Percentiles rank a stretch among this genome's conserved stretches.
phyloP scores from a whole-genome alignment of 2,113 vertebrate species.

The Anthoscopus minutus region DNA sequence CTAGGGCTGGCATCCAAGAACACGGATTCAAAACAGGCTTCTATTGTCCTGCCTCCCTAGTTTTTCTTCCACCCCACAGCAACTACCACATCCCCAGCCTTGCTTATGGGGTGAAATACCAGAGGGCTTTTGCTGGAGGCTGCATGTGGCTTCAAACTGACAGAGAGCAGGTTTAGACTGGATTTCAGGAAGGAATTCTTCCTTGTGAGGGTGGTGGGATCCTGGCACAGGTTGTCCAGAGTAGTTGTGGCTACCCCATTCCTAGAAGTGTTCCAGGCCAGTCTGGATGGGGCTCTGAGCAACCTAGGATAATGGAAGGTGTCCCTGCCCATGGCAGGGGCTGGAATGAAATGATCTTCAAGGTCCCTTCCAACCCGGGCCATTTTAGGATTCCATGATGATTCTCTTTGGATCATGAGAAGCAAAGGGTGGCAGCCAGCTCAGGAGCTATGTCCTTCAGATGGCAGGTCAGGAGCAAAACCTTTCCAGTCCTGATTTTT shows the following conservation, averaged over 20 bases:
- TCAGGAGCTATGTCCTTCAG: neutral
- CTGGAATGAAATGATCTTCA: accelerated
- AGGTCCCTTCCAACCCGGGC: neutral
- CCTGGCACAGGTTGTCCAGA: neutral
- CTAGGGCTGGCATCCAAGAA: neutral
- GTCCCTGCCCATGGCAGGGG: neutral
- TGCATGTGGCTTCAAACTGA: neutral
- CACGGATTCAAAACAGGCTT: neutral
- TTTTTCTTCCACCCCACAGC: neutral
- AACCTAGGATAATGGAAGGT: accelerated
- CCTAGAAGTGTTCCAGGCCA: accelerated
- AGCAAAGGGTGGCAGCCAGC: neutral
- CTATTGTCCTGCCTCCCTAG: neutral
- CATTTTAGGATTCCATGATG: neutral
- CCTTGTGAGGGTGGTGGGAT: neutral
- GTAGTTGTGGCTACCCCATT: neutral
- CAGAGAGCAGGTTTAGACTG: neutral
- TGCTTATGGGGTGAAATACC: neutral
- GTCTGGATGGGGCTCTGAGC: neutral
- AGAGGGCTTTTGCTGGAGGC: neutral
- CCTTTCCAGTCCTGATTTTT: neutral
- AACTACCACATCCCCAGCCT: neutral
- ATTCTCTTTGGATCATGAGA: neutral
- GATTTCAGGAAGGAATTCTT: accelerated
- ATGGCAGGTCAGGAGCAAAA: neutral